Conservation (phyloP, 2,113 vertebrate species). For the Zapus hudsonius region DNA sequence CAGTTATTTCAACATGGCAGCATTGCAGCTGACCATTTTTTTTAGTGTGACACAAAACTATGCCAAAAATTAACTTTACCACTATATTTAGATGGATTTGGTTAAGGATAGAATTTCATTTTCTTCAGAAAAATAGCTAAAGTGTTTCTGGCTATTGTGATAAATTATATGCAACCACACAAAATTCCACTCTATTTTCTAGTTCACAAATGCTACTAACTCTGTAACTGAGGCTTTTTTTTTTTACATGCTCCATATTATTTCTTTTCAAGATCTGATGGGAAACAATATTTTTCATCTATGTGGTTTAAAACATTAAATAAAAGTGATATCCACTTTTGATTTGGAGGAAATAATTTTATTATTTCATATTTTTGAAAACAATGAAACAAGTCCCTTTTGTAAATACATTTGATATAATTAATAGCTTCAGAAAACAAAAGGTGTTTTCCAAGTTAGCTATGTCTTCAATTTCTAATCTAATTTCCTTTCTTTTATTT, state of each 20-base stretch:
- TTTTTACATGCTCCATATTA: background rate
- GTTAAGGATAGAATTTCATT: slow-evolving; percentile 59
- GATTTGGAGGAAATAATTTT: background rate
- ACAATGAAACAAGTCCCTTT: slow-evolving; percentile 17
- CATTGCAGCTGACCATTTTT: slow-evolving; percentile 31
- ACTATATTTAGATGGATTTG: slow-evolving; percentile 56
- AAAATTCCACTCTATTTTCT: slow-evolving; percentile 58
- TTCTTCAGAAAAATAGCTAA: slow-evolving; percentile 41
- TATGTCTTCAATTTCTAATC: slow-evolving; percentile 31
- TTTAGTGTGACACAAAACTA: slow-evolving; percentile 46
- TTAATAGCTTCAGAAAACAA: slow-evolving; percentile 17
- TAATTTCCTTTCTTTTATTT: slow-evolving; percentile 11
- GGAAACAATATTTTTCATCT: slow-evolving; percentile 16
- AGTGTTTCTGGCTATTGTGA: slow-evolving; percentile 32
- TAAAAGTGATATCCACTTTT: slow-evolving; percentile 10
- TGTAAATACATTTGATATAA: slow-evolving; percentile 49
- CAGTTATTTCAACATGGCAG: slow-evolving; percentile 45
- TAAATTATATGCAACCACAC: slow-evolving; percentile 29
- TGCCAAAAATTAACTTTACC: slow-evolving; percentile 56
- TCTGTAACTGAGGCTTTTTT: background rate
- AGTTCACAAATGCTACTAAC: background rate
- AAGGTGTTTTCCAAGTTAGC: slow-evolving; percentile 49
- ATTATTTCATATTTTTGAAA: slow-evolving; percentile 42
- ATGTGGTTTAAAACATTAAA: background rate
- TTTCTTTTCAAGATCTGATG: background rate